Base-by-base conservation (phyloP, 2,797 vertebrate species). In the Cirrhinus molitorella region DNA sequence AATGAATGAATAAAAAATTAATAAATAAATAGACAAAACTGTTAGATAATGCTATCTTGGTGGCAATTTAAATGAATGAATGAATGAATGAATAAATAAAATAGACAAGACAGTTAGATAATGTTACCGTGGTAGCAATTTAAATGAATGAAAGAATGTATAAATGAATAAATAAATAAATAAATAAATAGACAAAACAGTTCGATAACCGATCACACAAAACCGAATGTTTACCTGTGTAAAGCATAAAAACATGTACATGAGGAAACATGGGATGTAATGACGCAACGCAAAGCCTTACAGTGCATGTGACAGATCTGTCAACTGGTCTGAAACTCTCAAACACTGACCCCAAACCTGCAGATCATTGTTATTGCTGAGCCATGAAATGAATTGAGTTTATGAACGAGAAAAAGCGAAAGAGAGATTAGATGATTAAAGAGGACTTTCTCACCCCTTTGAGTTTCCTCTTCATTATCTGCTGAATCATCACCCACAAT, bases 391-490 rank as follows among this genome's bases (percentile, higher is more conserved):
- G 8, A 61, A 34, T 2, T 17, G 57, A 28, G 66, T 47, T 45
- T 49, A 21, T 47, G 55, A 12, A 4, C 31, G 23, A 21, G 3
- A 14, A 14, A 45, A 49, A 47, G 8, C 21, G 40, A 13, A 68
- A n/a, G 71, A 17, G 3, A 68, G 12, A 40, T 34, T n/a, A 65
- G 37, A 61, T 0, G 12, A 7, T 31, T 11, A 31, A 28, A 11
- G 25, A 21, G 10, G 8, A 53, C 23, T 1, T 53, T 40, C 91
- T 96, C 94, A 99, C 98, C 96, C 96, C 97, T 97, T 1, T 94
- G 95, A 9, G 95, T 94, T 85, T 98, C 97, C 19, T 99, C 97
- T 0, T 99, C 98, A 37, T 97, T 97, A 83, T 99, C 98, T 19
- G 96, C 91, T 68, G 94, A 96, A 89, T 99, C 97, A 0, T 96